Base-by-base conservation (phyloP, 2,888 invertebrate genomes). In the Amiota mariae region DNA sequence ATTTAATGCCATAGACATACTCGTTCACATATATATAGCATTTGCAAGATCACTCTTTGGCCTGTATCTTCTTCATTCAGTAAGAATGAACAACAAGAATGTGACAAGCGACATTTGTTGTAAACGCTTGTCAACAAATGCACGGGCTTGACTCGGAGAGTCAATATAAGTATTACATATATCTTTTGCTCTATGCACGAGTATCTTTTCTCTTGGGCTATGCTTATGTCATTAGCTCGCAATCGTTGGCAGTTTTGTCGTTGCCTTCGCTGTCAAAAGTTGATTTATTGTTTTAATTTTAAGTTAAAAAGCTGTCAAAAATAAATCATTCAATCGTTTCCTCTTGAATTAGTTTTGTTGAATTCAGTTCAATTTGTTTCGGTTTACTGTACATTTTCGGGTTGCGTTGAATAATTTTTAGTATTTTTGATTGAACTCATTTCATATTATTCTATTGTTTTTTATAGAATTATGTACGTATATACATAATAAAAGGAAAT, bases 281-380 rank as follows among this genome's bases (percentile, higher is more conserved):
- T 88, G 88, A 87, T 88, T 87, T 88, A 88, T 86, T 79, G 88
- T 85, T 88, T 87, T 88, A 87, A 87, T 88, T 87, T 87, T 87
- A 88, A 88, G 87, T 88, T 87, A 86, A 88, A 88, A 87, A 87
- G 82, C 85, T 88, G 87, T 88, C 87, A 87, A 88, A 88, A 87
- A 87, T 87, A 87, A 87, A 87, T 87, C 87, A 87, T 88, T 88
- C 88, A 87, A 88, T 84, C 85, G 81, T 36, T 24, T 56, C 48
- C 76, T 81, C 67, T 70, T 56, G 18, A 63, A 20, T 12, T 47
- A 36, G 46, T 36, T 36, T 36, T 36, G 36, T 63, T 63, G 24
- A 46, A 12, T 46, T 63, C 13, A 11, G 63, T 15, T 4, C 61
- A 36, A 59, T 59, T 59, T 18, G 18, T 18, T 18, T 11, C 13